These are phyloP conservation scores for Cyrtodaria siliqua DNA, from an alignment of 2,888 invertebrate species.

Conservation along the genomic window DNA sequence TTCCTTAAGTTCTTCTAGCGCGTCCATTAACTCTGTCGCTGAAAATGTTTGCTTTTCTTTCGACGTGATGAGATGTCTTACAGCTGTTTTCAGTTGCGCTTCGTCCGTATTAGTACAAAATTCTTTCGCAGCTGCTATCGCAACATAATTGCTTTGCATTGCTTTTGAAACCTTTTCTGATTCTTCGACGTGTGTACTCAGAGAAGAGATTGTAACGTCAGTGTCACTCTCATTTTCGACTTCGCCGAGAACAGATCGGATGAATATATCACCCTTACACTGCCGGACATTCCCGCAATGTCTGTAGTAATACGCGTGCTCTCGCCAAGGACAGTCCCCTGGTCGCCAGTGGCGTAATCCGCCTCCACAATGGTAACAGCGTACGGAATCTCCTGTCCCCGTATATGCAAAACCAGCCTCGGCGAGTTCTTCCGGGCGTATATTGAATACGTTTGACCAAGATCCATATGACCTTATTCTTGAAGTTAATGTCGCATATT, in stretches of 20 bases:
- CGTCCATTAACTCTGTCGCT: not conserved
- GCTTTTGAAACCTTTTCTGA: too few species aligned
- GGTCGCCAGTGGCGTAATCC: conserved; percentile 4
- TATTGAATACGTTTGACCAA: not conserved
- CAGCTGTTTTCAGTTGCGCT: too few species aligned
- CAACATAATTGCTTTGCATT: too few species aligned
- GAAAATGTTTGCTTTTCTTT: not conserved
- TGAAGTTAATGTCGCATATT: not conserved
- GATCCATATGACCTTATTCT: conserved; percentile 5
- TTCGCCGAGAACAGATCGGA: too few species aligned
- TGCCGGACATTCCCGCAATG: conserved; percentile 5
- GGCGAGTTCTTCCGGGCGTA: not conserved
- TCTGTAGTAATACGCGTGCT: conserved; percentile 8
- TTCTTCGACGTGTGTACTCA: too few species aligned
- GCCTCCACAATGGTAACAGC: conserved; percentile 18
- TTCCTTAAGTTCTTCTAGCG: conserved; percentile 2
- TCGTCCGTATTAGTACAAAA: too few species aligned
- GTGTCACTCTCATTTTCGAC: too few species aligned
- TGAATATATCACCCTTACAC: conserved; percentile 11
- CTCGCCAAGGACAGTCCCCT: conserved; percentile 5
- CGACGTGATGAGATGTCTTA: not conserved
- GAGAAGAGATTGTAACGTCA: too few species aligned
- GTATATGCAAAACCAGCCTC: conserved; percentile 27
- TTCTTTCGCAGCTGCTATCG: too few species aligned
- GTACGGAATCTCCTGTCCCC: conserved; percentile 9